Percentiles rank a stretch among this genome's conserved stretches.
Conservation (phyloP, 2,797 vertebrate genomes). For the Leptoclinus maculatus region DNA sequence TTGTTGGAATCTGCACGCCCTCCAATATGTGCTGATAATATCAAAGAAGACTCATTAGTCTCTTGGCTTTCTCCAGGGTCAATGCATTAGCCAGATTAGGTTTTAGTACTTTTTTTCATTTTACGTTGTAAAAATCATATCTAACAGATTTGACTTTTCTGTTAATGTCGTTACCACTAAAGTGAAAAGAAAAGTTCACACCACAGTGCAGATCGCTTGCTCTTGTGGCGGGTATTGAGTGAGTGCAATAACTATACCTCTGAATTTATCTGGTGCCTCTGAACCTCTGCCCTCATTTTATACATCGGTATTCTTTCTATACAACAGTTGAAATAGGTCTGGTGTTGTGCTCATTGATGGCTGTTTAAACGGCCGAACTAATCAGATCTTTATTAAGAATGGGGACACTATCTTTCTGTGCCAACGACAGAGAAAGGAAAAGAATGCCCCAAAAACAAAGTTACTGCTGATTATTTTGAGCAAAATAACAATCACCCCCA, state of each 20-base stretch:
- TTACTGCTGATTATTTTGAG: neutral
- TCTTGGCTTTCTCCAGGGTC: conserved; percentile 19
- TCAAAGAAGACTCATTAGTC: conserved; percentile 30
- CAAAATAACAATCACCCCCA: neutral
- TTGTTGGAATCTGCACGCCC: conserved; percentile 8
- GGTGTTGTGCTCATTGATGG: neutral
- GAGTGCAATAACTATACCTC: conserved; percentile 24
- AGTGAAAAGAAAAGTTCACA: conserved; percentile 30
- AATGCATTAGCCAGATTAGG: conserved; percentile 25
- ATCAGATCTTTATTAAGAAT: conserved; percentile 3
- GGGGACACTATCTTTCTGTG: neutral
- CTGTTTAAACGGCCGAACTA: neutral
- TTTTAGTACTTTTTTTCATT: conserved; percentile 5
- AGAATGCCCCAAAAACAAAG: neutral
- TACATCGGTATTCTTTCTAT: neutral
- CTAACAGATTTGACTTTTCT: conserved; percentile 29
- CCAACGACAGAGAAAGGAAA: neutral
- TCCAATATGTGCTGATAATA: conserved; percentile 19
- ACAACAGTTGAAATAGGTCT: neutral
- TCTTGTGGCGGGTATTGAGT: conserved; percentile 5
- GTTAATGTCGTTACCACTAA: conserved; percentile 39
- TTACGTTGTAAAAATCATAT: conserved; percentile 6
- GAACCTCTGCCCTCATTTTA: conserved; percentile 2
- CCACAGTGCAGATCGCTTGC: conserved; percentile 25
- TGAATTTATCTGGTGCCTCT: conserved; percentile 4